Base-by-base conservation (phyloP, 2,113 vertebrate genomes). In the Phaetusa simplex region DNA sequence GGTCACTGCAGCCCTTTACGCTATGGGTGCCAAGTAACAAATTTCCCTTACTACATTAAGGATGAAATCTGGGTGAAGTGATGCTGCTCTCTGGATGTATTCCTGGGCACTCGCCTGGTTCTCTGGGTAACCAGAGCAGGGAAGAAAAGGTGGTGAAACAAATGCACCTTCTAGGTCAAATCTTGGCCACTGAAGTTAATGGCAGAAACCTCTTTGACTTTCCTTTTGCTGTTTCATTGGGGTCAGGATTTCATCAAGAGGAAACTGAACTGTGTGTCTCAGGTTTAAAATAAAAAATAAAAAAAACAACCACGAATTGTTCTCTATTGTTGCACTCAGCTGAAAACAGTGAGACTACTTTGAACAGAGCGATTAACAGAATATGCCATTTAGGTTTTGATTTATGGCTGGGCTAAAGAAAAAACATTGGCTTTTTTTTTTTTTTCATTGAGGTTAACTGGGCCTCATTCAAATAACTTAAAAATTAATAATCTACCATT, bases 11-110 rank as follows among this genome's bases (percentile, higher is more conserved):
- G 32, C 14, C 24, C 49, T 34, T 43, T 14, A 14, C 34, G 78
- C 22, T 47, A 0, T 2, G 1, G 1, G 8, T 53, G 67, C 77
- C 42, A 22, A 49, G 27, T 1, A 5, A 59, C 50, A 19, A 12
- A 69, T 47, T 61, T 32, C 78, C 64, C 45, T 73, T 7, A 7
- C 10, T 6, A 1, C 29, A 3, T 6, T 7, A 30, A 59, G 61
- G 43, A 65, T 56, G 65, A 40, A 42, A 29, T 4, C n/a, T 66
- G 38, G 34, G n/a, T 7, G 53, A 42, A 42, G 69, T 15, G 79
- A n/a, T 74, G 82, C 30, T 82, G 61, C 65, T 90, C 50, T 32
- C 69, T 21, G 85, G 69, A 16, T 34, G 26, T 9, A 3, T 76
- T 89, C 64, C 58, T 72, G 45, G 24, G 70, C 17, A 3, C 38